Evolutionary conservation across 2,888 invertebrate species (phyloP).

Genomic region (Hesperia comma): DNA sequence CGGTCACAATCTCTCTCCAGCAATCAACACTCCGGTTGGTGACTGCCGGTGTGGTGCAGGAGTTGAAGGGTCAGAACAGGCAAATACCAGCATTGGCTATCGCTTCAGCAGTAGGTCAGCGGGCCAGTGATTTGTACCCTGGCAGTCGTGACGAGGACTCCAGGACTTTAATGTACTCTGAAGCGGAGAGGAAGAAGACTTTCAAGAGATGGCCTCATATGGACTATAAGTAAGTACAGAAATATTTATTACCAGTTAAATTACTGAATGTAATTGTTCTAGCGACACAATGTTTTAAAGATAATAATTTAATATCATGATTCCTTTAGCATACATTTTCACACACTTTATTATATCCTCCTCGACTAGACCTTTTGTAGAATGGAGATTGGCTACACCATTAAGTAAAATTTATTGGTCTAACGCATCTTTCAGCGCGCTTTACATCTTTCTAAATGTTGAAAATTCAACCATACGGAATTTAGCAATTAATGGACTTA

Average conservation of each 20-base stretch:
- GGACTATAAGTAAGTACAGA: slow-evolving; percentile 92
- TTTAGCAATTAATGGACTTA: no score
- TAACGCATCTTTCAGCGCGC: no score
- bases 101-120: slow-evolving; percentile 94
- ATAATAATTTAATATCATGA: no score
- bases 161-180: slow-evolving; percentile 92
- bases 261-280: neutral
- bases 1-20: slow-evolving; percentile 92
- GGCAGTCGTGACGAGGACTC: slow-evolving; percentile 78
- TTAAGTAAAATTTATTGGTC: no score
- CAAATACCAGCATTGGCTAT: slow-evolving; percentile 94
- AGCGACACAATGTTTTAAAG: no score
- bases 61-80: slow-evolving; percentile 91
- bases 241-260: neutral
- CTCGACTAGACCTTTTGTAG: no score
- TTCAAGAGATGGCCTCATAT: slow-evolving; percentile 98
- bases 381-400: no score
- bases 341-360: no score
- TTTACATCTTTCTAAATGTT: no score
- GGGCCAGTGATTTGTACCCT: slow-evolving; percentile 90
- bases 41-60: slow-evolving; percentile 90
- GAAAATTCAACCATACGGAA: no score
- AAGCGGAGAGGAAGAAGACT: slow-evolving; percentile 94
- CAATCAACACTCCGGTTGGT: slow-evolving; percentile 91
- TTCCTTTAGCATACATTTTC: no score